These are phyloP conservation scores for Metalampra italica DNA, from an alignment of 2,888 invertebrate species.

Conservation along the genomic window DNA sequence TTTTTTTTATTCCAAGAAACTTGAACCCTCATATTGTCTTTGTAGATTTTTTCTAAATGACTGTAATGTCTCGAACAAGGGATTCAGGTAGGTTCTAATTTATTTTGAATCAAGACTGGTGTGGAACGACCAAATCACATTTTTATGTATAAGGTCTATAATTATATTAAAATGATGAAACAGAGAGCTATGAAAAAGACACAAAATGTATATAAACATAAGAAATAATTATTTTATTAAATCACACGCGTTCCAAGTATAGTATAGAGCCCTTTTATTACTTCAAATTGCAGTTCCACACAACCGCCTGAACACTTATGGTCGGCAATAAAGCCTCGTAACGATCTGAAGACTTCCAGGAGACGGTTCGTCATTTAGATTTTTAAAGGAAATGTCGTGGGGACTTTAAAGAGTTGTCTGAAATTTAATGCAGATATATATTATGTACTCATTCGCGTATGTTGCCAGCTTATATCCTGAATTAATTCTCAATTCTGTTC, in stretches of 20 bases:
- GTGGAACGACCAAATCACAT: too few relatives aligned
- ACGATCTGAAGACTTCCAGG: conserved; percentile 26
- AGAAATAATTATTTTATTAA: conserved; percentile 9
- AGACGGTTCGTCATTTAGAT: conserved; percentile 36
- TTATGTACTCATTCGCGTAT: too few relatives aligned
- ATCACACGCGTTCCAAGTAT: conserved; percentile 5
- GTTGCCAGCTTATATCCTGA: not conserved
- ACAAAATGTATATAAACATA: not conserved
- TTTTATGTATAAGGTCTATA: too few relatives aligned
- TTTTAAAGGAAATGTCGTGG: conserved; percentile 14
- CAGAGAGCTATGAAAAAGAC: not conserved
- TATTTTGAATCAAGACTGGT: too few relatives aligned
- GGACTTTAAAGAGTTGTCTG: conserved; percentile 14
- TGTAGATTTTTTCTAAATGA: too few relatives aligned
- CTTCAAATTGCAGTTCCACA: conserved; percentile 18
- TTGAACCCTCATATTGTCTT: too few relatives aligned
- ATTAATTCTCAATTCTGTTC: too few relatives aligned
- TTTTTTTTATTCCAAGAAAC: too few relatives aligned
- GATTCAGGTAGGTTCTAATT: too few relatives aligned
- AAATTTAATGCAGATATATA: not conserved
- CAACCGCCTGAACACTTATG: conserved; percentile 32
- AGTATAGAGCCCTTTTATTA: conserved; percentile 12
- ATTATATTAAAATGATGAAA: too few relatives aligned
- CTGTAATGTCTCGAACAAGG: too few relatives aligned
- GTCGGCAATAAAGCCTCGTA: conserved; percentile 30